Evolutionary conservation across 2,113 vertebrate genomes (phyloP).

Genomic region (Ascaphus truei): DNA sequence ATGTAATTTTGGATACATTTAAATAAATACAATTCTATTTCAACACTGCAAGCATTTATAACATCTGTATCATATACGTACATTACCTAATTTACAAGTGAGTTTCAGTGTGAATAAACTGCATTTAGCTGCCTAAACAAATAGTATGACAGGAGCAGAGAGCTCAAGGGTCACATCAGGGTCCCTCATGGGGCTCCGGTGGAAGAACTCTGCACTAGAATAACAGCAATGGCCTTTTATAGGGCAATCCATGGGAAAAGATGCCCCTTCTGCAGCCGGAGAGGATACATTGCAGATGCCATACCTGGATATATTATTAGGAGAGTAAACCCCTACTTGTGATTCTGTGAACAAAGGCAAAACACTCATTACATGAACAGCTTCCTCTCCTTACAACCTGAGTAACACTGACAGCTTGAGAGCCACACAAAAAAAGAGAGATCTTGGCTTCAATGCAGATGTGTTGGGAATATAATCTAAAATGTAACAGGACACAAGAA

Average conservation of each 20-base stretch:
- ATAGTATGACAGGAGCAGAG: too few species aligned
- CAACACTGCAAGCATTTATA: too few species aligned
- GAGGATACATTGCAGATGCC: background rate
- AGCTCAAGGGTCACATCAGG: too few species aligned
- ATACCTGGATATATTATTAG: background rate
- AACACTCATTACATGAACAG: slow-evolving; percentile 14
- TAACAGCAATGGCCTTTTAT: too few species aligned
- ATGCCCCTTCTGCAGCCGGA: background rate
- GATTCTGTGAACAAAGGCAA: background rate
- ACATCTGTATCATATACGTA: too few species aligned
- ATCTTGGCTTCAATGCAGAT: background rate
- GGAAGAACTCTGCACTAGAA: too few species aligned
- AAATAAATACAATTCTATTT: too few species aligned
- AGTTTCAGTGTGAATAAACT: too few species aligned
- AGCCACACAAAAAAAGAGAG: background rate
- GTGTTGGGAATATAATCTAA: slow-evolving; percentile 4
- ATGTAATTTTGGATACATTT: too few species aligned
- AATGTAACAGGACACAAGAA: background rate
- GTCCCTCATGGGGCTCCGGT: too few species aligned
- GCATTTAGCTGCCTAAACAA: too few species aligned
- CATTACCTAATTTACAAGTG: too few species aligned
- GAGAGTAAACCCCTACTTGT: background rate
- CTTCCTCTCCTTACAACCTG: slow-evolving; percentile 6
- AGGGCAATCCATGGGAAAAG: background rate
- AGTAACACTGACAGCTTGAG: slow-evolving; percentile 14